Conservation (phyloP, 2,113 vertebrate species). For the Puffinus mauretanicus region DNA sequence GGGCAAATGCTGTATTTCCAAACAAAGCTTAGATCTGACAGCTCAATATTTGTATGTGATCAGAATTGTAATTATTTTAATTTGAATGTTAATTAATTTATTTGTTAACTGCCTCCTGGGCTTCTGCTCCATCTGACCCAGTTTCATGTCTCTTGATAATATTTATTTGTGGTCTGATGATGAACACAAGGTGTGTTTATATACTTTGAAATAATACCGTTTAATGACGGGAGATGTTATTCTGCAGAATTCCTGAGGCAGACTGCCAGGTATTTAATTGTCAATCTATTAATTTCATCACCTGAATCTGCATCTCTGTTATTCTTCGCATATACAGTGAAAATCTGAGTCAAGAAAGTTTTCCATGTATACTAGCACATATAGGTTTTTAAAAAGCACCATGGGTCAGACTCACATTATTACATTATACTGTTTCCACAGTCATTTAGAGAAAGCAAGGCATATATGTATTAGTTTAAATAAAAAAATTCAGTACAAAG, state of each 20-base stretch:
- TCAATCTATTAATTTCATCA: neutral
- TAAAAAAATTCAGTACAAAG: neutral
- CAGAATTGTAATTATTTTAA: constrained; percentile 27
- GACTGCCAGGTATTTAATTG: neutral
- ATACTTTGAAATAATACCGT: neutral
- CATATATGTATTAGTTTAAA: neutral
- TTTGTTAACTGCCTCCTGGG: constrained; percentile 4
- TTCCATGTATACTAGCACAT: neutral
- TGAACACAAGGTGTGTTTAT: neutral
- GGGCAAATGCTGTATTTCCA: neutral
- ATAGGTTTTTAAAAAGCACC: neutral
- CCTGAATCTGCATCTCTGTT: neutral
- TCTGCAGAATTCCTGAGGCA: neutral
- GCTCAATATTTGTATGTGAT: constrained; percentile 7
- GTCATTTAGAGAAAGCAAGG: neutral
- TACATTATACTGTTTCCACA: neutral
- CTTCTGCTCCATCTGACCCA: neutral
- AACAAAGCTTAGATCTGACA: constrained; percentile 9
- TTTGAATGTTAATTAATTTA: constrained; percentile 41
- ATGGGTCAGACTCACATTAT: neutral
- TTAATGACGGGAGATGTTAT: neutral
- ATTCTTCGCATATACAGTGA: neutral
- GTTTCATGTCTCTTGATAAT: neutral
- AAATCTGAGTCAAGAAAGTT: neutral
- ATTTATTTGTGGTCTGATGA: constrained; percentile 7